Percentiles rank a stretch among this genome's conserved stretches.
These are phyloP conservation scores for Beris morrisii DNA, from an alignment of 2,888 invertebrate species.

Conservation along the genomic window DNA sequence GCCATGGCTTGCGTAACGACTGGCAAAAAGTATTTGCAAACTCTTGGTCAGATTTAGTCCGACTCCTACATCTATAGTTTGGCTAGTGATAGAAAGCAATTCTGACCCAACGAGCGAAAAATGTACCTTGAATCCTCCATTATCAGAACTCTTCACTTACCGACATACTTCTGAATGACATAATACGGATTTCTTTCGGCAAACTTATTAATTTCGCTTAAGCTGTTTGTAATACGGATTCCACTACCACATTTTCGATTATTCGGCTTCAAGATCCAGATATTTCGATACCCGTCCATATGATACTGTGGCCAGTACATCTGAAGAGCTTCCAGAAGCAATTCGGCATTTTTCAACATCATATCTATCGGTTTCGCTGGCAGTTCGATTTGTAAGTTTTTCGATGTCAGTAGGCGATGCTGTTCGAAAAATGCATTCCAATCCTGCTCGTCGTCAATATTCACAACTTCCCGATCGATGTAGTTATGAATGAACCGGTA, in stretches of 20 bases:
- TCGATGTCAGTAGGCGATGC: not conserved
- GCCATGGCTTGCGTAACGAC: too few species aligned
- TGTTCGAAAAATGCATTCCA: not conserved
- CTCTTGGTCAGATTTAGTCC: too few species aligned
- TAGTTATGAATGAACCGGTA: not conserved
- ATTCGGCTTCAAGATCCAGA: constrained; percentile 10
- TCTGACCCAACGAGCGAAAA: too few species aligned
- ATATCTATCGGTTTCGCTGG: not conserved
- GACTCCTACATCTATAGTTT: too few species aligned
- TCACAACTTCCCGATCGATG: not conserved
- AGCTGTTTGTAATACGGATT: not conserved
- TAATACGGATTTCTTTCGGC: constrained; percentile 47
- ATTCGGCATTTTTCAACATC: not conserved
- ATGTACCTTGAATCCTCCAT: not conserved
- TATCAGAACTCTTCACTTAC: not conserved
- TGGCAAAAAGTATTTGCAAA: too few species aligned
- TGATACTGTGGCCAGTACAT: not conserved
- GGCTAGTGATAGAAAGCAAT: too few species aligned
- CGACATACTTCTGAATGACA: constrained; percentile 11
- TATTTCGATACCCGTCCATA: constrained; percentile 7
- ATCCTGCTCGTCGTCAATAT: not conserved
- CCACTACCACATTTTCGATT: not conserved
- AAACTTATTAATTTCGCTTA: not conserved
- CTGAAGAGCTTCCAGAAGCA: not conserved
- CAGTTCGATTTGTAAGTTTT: not conserved